Evolutionary conservation across 2,797 vertebrate species (phyloP), one percentile per base, ranked within the genome.

Genomic region (Peromyscus melanophrys): DNA sequence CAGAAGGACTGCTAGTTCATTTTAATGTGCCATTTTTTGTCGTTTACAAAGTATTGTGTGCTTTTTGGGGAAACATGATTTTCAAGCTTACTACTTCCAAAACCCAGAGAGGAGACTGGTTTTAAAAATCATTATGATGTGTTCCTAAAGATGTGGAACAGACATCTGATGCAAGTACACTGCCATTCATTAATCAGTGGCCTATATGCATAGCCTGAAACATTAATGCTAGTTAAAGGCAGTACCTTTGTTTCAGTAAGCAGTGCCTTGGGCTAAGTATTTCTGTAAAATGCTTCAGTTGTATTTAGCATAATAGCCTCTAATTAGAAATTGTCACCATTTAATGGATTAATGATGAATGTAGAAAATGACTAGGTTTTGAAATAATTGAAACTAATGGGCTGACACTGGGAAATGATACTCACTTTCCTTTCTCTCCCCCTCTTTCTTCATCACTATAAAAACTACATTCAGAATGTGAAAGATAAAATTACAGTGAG

Each of bases 301-400:
- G 0, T 94, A 57, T 3, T 84, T 67, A 93, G 37, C 75, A 76
- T 31, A 80, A 1, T 77, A 92, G 46, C 4, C 6, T 57, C 27
- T 96, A 40, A 78, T 82, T 90, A 84, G 76, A 97, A 92, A 88
- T 49, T 0, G 1, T n/a, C 37, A 69, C 67, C 78, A 34, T 85
- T 49, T 90, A 92, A 65, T 89, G 10, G 75, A 73, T 8, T 92
- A 88, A 76, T 52, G 93, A 80, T 80, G 69, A 90, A 49, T 87
- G 8, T 75, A 78, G 76, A 93, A 76, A 93, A 52, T 96, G 89
- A 73, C 29, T 89, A 59, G 81, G 89, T 92, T 95, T 96, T 81
- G 37, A 94, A 93, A 80, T 95, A 87, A 90, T 69, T 95, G 55
- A 63, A 95, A 95, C 71, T 78, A 94, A 89, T 55, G 37, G 23